These are phyloP conservation scores for Heteromurus nitidus DNA, from an alignment of 2,888 invertebrate species.

Conservation along the genomic window DNA sequence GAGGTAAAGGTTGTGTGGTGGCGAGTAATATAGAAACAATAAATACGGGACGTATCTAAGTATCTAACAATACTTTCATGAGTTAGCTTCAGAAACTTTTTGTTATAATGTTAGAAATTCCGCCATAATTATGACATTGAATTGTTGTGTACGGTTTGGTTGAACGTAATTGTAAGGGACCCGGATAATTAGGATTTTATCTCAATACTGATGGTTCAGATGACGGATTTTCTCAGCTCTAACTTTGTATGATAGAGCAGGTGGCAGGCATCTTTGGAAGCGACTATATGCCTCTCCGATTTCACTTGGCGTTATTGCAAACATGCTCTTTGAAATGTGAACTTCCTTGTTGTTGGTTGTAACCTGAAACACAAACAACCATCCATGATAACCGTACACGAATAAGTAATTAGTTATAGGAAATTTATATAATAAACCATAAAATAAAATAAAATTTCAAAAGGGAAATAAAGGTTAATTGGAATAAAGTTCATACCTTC, in stretches of 20 bases:
- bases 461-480: background rate
- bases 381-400: background rate
- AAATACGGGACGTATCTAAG: background rate
- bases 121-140: too few species aligned
- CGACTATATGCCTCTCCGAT: conserved; percentile 89
- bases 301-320: conserved; percentile 83
- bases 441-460: background rate
- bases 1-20: too few species aligned
- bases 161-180: background rate
- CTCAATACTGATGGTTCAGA: conserved; percentile 57
- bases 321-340: conserved; percentile 49
- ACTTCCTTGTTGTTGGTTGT: conserved; percentile 55
- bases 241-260: conserved; percentile 71
- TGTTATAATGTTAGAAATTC: too few species aligned
- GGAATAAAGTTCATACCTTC: conserved; percentile 52
- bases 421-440: background rate
- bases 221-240: conserved; percentile 58
- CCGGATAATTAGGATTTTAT: background rate
- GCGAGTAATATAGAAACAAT: background rate
- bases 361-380: conserved; percentile 31
- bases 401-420: background rate
- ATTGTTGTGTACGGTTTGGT: background rate
- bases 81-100: too few species aligned
- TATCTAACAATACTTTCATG: background rate
- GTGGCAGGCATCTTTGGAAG: conserved; percentile 77